Conservation (phyloP, 2,113 vertebrate species). For the Talpa occidentalis region DNA sequence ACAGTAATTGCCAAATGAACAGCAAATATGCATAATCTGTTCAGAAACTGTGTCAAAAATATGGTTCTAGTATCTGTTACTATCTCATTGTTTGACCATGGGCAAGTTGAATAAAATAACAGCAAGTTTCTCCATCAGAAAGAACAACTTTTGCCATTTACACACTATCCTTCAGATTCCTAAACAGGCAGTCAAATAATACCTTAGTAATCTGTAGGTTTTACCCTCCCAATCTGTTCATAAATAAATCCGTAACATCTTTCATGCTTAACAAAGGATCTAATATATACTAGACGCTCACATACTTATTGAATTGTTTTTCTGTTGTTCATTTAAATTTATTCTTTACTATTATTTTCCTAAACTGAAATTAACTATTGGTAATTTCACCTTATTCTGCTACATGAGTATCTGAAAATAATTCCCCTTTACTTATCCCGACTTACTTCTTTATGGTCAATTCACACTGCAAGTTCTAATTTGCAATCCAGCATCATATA, state of each 20-base stretch:
- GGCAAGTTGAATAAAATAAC: slow-evolving; percentile 50
- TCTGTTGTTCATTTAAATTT: slow-evolving; percentile 41
- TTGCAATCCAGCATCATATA: background rate
- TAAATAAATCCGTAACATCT: slow-evolving; percentile 38
- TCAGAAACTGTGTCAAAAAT: slow-evolving; percentile 12
- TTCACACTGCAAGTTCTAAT: slow-evolving; percentile 17
- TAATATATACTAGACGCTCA: background rate
- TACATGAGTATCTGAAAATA: slow-evolving; percentile 22
- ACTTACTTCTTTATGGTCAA: background rate
- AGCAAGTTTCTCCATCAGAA: slow-evolving; percentile 67
- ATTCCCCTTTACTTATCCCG: background rate
- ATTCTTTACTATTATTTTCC: slow-evolving; percentile 42
- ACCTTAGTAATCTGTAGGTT: background rate
- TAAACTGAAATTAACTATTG: slow-evolving; percentile 26
- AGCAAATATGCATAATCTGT: background rate
- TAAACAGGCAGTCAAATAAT: background rate
- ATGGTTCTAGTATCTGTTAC: background rate
- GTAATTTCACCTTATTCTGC: background rate
- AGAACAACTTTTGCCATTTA: slow-evolving; percentile 21
- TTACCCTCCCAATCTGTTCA: slow-evolving; percentile 3
- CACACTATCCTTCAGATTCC: background rate
- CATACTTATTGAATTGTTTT: background rate
- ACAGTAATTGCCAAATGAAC: slow-evolving; percentile 22
- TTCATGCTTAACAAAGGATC: background rate
- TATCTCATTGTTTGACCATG: slow-evolving; percentile 38